Conservation (phyloP, 2,797 vertebrate species). For the Myotis daubentonii region DNA sequence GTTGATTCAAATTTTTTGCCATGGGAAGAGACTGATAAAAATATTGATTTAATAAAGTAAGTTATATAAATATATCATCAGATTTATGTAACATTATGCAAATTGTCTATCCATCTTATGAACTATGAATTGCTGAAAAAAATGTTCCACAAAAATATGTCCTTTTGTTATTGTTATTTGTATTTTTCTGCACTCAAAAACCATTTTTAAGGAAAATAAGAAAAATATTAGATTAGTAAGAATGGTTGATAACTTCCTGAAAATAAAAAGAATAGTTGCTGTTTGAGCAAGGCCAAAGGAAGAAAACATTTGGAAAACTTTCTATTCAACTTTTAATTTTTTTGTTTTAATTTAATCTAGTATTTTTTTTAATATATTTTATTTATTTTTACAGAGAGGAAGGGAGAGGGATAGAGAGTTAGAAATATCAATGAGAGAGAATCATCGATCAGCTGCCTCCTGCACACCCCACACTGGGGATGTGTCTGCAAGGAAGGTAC, state of each 20-base stretch:
- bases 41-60: not conserved
- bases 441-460: too few relatives aligned
- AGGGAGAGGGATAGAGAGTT: too few relatives aligned
- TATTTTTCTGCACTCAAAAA: not conserved
- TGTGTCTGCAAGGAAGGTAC: too few relatives aligned
- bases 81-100: not conserved
- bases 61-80: not conserved
- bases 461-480: too few relatives aligned
- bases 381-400: too few relatives aligned
- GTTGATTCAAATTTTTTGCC: not conserved
- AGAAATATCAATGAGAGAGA: too few relatives aligned
- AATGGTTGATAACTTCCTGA: not conserved
- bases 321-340: not conserved
- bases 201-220: not conserved
- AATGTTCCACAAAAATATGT: not conserved
- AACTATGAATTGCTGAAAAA: not conserved
- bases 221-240: not conserved
- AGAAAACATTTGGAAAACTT: not conserved
- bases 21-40: not conserved
- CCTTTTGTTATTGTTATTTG: not conserved
- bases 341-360: not conserved
- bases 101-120: not conserved
- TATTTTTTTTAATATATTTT: not conserved
- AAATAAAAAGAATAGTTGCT: not conserved
- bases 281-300: not conserved